These are phyloP conservation scores for Cryptops parisi DNA, from an alignment of 2,888 invertebrate species.

Conservation along the genomic window DNA sequence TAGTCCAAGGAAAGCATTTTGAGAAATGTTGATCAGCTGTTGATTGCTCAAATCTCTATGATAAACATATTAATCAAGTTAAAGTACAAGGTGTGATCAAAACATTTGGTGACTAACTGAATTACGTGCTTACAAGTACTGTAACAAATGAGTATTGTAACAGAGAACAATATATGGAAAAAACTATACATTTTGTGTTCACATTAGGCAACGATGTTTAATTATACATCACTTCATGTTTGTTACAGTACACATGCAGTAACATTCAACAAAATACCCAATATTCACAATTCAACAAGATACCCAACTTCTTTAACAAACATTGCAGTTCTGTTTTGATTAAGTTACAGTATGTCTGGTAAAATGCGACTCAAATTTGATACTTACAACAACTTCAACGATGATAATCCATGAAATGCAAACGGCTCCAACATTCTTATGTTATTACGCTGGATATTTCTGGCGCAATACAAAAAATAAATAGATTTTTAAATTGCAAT, in stretches of 20 bases:
- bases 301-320: not conserved
- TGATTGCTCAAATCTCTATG: constrained; percentile 29
- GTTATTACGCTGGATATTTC: constrained; percentile 28
- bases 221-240: too few relatives aligned
- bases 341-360: too few relatives aligned
- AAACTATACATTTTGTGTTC: too few relatives aligned
- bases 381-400: constrained; percentile 32
- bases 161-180: too few relatives aligned
- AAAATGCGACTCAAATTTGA: too few relatives aligned
- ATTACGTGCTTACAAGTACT: too few relatives aligned
- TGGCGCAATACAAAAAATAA: constrained; percentile 14
- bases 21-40: constrained; percentile 23
- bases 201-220: too few relatives aligned
- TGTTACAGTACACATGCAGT: too few relatives aligned
- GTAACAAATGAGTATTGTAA: too few relatives aligned
- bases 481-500: not conserved
- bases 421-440: constrained; percentile 25
- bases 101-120: too few relatives aligned
- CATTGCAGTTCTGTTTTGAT: not conserved
- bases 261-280: too few relatives aligned
- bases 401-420: constrained; percentile 30
- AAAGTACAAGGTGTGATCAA: too few relatives aligned
- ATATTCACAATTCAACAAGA: not conserved
- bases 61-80: constrained; percentile 1
- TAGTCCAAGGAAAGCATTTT: constrained; percentile 30